Conservation (phyloP, 2,888 invertebrate species). For the Sinopyrophorus schimmeli region DNA sequence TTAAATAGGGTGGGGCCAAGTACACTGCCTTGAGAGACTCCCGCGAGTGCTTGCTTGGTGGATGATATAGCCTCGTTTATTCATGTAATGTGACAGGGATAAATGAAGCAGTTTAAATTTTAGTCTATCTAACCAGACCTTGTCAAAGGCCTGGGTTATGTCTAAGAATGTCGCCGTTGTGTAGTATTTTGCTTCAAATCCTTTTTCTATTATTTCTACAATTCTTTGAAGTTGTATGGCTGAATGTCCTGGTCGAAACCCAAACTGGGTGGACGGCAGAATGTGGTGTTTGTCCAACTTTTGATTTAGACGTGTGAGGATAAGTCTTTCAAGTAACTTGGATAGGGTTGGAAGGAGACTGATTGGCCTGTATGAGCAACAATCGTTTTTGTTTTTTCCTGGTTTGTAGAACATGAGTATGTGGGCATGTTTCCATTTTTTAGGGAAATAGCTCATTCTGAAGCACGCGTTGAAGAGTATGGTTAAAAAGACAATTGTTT, state of each 20-base stretch:
- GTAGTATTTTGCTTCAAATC: too few relatives aligned
- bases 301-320: background rate
- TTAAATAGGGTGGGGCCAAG: constrained; percentile 4
- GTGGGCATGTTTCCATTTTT: too few relatives aligned
- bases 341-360: constrained; percentile 3
- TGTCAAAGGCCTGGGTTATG: constrained; percentile 5
- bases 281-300: too few relatives aligned
- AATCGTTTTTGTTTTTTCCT: background rate
- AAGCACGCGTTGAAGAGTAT: constrained; percentile 1
- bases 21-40: constrained; percentile 3
- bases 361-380: background rate
- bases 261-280: background rate
- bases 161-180: too few relatives aligned
- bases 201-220: background rate
- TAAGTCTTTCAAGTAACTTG: constrained; percentile 4
- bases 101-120: constrained; percentile 1
- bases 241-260: background rate
- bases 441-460: too few relatives aligned
- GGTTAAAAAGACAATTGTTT: background rate
- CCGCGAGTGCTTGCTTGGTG: background rate
- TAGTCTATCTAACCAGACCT: background rate
- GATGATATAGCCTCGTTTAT: background rate
- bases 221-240: background rate
- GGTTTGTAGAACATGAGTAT: too few relatives aligned
- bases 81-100: background rate